Base-by-base conservation (phyloP, 2,113 vertebrate species). In the Actinemys pallida region DNA sequence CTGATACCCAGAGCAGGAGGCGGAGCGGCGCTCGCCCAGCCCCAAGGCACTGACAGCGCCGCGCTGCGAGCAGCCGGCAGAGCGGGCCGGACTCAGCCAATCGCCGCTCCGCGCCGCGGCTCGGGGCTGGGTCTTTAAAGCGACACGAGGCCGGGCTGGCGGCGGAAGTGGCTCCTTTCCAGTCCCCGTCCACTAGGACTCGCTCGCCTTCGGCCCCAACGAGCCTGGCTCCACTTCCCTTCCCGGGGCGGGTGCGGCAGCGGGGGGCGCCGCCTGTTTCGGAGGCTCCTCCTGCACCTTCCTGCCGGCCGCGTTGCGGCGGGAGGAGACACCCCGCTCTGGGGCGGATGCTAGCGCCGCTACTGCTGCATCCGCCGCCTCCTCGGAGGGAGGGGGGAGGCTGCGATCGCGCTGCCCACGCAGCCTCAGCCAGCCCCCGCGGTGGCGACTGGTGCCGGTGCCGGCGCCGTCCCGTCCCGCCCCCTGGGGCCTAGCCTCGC, bases 261-360 rank as follows among this genome's bases (percentile, higher is more conserved):
- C 47, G 12, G 24, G 53, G 4, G n/a, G 53, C 54, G 1, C 79
- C 84, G 56, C 80, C 84, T 14, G 80, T 22, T 57, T 29, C 10
- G 9, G 25, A 82, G 49, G 88, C 90, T 76, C 95, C 95, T 65
- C 95, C 92, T 78, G 90, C 87, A 87, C 22, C 72, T 54, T 8
- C 75, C 42, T 4, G 29, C n/a, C 19, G 45, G 56, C 35, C 62
- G 35, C 62, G 62, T 35, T 69, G 62, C 62, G 13, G 62, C 35
- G 19, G 62, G 35, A 65, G 59, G 29, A 35, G 31, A 65, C 62
- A 65, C 31, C 31, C 14, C 3, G 31, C 14, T 35, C 62, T 35
- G 31, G 59, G 29, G 62, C 62, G 62, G 62, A 56, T 65, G 45
- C 78, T 80, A 54, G 35, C 69, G 57, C 13, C 81, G 78, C 53